A percentile compares a stretch with the other conserved stretches of the same genome.
These are phyloP conservation scores for Caenorhabditis zanzibari DNA, from an alignment of 2,888 invertebrate species.

Conservation along the genomic window DNA sequence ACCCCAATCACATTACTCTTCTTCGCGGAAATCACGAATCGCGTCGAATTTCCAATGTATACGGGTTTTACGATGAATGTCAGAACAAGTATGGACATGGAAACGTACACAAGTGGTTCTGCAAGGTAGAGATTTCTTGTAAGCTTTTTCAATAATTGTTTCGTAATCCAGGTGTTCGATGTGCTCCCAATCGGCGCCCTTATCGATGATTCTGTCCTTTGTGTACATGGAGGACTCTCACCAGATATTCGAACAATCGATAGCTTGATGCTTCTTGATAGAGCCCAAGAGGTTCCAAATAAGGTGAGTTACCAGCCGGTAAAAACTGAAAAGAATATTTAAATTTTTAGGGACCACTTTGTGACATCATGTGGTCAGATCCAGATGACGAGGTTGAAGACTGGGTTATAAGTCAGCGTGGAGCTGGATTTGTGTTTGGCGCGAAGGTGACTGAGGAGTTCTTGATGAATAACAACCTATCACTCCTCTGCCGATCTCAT, in stretches of 20 bases:
- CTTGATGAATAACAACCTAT: slow-evolving; percentile 93
- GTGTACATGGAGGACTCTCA: slow-evolving; percentile 97
- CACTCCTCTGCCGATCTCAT: slow-evolving; percentile 97
- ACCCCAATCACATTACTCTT: slow-evolving; percentile 92
- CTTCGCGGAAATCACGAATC: slow-evolving; percentile 99
- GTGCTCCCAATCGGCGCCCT: slow-evolving; percentile 97
- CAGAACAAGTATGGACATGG: slow-evolving; percentile 99
- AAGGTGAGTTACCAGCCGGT: slow-evolving; percentile 43
- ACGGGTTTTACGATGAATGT: slow-evolving; percentile 90
- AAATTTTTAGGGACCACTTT: slow-evolving; percentile 91
- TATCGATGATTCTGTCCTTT: slow-evolving; percentile 96
- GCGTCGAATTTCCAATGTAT: slow-evolving; percentile 95
- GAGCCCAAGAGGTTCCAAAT: slow-evolving; percentile 77
- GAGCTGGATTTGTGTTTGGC: slow-evolving; percentile 88
- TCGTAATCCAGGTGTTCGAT: slow-evolving; percentile 86
- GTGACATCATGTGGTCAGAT: slow-evolving; percentile 99
- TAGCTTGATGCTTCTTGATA: slow-evolving; percentile 77
- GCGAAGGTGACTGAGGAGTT: slow-evolving; percentile 92
- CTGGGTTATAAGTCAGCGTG: slow-evolving; percentile 82
- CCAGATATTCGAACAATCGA: slow-evolving; percentile 97
- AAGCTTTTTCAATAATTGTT: too few species aligned
- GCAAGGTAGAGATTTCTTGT: too few species aligned
- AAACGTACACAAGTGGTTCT: slow-evolving; percentile 99
- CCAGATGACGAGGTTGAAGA: slow-evolving; percentile 97
- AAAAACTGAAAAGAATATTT: too few species aligned